Evolutionary conservation across 2,888 invertebrate species (phyloP).

Genomic region (Diogma glabrata): DNA sequence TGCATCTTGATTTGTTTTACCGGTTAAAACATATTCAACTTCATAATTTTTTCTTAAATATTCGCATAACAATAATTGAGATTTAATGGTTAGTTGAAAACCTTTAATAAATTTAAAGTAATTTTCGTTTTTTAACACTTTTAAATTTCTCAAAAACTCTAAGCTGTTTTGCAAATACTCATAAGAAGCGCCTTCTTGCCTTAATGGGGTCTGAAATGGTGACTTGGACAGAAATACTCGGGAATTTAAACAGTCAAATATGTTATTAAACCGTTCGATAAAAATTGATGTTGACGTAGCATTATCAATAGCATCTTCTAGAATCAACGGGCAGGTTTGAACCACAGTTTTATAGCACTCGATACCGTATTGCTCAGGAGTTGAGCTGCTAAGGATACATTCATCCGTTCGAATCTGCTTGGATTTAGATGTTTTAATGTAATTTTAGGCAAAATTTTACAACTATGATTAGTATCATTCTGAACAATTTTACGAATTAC

Average conservation of each 20-base stretch:
- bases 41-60: background rate
- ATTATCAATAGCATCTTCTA: too few relatives aligned
- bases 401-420: background rate
- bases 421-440: background rate
- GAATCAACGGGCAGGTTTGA: too few relatives aligned
- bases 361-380: background rate
- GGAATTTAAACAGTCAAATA: background rate
- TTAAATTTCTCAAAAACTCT: background rate
- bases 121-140: background rate
- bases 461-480: background rate
- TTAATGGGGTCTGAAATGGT: background rate
- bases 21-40: background rate
- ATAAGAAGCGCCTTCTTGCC: background rate
- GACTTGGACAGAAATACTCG: background rate
- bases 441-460: background rate
- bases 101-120: conserved; percentile 5
- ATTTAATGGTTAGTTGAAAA: background rate
- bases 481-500: background rate
- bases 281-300: background rate
- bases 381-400: background rate
- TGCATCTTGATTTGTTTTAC: conserved; percentile 2
- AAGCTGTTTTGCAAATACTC: background rate
- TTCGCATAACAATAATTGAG: background rate
- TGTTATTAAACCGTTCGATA: background rate
- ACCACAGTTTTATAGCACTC: background rate